phyloP scores from a whole-genome alignment of 2,113 vertebrate genomes.

The Ciconia stormi region DNA sequence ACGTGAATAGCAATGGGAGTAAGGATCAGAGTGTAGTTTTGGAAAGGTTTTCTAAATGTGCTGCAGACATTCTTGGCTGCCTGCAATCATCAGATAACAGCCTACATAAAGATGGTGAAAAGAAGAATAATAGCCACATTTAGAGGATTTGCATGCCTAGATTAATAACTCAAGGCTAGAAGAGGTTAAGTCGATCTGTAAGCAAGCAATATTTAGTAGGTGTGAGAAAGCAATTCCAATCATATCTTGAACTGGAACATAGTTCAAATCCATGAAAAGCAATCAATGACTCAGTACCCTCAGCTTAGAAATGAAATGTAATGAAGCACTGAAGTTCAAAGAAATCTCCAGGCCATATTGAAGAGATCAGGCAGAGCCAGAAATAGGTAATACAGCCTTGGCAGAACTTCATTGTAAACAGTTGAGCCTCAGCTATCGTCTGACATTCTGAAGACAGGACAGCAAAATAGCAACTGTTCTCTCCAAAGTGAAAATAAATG shows the following conservation, averaged over 20 bases:
- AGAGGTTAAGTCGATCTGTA: not conserved
- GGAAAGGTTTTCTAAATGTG: not conserved
- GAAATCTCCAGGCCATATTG: not conserved
- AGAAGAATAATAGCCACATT: not conserved
- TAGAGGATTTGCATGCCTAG: not conserved
- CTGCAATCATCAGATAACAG: not conserved
- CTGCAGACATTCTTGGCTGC: constrained; percentile 21
- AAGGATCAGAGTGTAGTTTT: not conserved
- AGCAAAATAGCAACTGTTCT: not conserved
- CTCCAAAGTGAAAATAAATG: not conserved
- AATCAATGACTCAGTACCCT: constrained; percentile 5
- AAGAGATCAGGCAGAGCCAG: constrained; percentile 19
- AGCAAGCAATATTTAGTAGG: not conserved
- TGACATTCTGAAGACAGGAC: not conserved
- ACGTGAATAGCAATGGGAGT: not conserved
- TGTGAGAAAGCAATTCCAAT: constrained; percentile 32
- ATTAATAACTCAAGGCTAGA: not conserved
- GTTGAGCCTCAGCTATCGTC: not conserved
- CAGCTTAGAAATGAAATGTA: constrained; percentile 16
- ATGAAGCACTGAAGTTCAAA: constrained; percentile 29
- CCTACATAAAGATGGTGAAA: not conserved
- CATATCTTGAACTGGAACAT: not conserved
- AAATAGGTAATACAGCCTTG: not conserved
- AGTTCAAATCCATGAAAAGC: constrained; percentile 38
- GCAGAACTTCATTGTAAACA: not conserved